These are phyloP conservation scores for Echinops telfairi DNA, from an alignment of 2,113 vertebrate species.

Conservation along the genomic window DNA sequence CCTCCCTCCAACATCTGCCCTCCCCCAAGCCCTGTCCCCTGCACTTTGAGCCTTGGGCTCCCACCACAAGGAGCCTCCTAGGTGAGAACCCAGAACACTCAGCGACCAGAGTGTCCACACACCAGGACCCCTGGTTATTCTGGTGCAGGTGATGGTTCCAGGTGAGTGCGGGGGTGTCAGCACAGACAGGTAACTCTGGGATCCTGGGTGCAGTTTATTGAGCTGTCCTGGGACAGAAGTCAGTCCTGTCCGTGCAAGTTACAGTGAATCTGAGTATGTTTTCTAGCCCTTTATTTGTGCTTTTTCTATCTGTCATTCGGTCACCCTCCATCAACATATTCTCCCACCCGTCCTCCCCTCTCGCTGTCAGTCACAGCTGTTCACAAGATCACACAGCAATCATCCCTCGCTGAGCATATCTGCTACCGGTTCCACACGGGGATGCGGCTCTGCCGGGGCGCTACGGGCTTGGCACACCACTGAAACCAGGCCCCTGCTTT, in stretches of 20 bases:
- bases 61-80: background rate
- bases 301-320: background rate
- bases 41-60: background rate
- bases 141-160: background rate
- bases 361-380: too few relatives aligned
- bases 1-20: background rate
- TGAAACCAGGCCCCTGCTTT: background rate
- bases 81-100: background rate
- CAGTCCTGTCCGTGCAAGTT: too few relatives aligned
- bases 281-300: background rate
- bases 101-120: background rate
- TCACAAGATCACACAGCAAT: too few relatives aligned
- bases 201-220: too few relatives aligned
- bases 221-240: too few relatives aligned
- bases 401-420: too few relatives aligned
- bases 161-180: too few relatives aligned
- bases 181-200: too few relatives aligned
- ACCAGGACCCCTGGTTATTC: background rate
- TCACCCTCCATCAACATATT: background rate
- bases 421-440: conserved; percentile 3
- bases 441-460: conserved; percentile 18
- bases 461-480: background rate
- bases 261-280: too few relatives aligned
- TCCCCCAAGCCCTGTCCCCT: background rate
- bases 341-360: too few relatives aligned